Base-by-base conservation (phyloP, 2,113 vertebrate species). In the Xenopus tropicalis region DNA sequence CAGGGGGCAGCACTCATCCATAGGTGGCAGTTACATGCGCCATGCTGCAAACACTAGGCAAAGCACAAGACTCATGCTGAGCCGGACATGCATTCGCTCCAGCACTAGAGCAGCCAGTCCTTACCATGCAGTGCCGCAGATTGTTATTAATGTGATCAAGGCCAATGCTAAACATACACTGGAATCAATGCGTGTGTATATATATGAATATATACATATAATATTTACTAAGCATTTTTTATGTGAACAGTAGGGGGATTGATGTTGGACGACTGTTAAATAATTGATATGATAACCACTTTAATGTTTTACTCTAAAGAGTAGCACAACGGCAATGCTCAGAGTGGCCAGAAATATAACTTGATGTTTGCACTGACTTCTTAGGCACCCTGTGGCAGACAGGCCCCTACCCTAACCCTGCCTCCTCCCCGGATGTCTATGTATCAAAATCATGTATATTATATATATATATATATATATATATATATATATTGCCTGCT, bases 131-230 rank as follows among this genome's bases (percentile, higher is more conserved):
- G 7, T 71, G 52, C 37, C 19, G 20, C 16, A 51, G 23, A 25
- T 56, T 14, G 14, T 68, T 64, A 25, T 46, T 61, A 54, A 48
- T 14, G n/a, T 52, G 56, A 66, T 57, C 59, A 29, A 63, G 66
- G 56, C 74, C 63, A 59, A 67, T 57, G 13, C 42, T 61, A 71
- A 51, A 66, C 72, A 14, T 69, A 76, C 73, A 76, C 73, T 76
- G 73, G 73, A 76, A 76, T 56, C 59, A 63, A 25, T 76, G 46
- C 69, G 52, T 62, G 19, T 74, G 23, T 74, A 37, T 44, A 48
- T 51, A 62, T 61, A 46, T 48, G n/a, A n/a, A 74, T 44, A 74
- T 61, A 71, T 37, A 37, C 16, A 48, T 48, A 62, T 63, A 61
- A 74, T 74, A 74, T 74, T 62, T 69, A 51, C 25, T 48, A 61